Evolutionary conservation across 1,140 invertebrate genomes (phyloP), one percentile per base, ranked within the genome.

Genomic region (Cydia splendana): DNA sequence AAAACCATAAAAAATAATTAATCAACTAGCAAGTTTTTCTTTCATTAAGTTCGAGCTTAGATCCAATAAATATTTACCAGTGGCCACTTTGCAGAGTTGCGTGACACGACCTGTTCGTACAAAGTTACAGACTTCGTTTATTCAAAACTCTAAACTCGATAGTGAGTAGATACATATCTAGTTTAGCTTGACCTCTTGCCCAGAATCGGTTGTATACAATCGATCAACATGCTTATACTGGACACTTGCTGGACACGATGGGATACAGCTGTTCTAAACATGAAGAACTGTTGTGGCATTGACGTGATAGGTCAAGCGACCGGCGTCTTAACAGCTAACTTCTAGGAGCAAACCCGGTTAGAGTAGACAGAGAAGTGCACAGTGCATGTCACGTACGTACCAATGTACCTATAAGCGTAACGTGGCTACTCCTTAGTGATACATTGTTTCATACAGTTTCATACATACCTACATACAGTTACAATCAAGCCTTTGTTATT

Each of bases 241-340:
- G 57, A 18, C n/a, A 62, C 9, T 18, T 24, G 24, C 57, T 62
- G 57, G 57, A 18, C n/a, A 62, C 9, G 13, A 0, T 9, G 2
- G 18, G 10, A 24, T 2, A 24, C 7, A 2, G 7, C 2, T n/a
- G 9, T 20, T 18, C 10, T 20, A 10, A n/a, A 5, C 57, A 9
- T 10, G 6, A n/a, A 53, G 18, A 53, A 18, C 12, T 10, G 6
- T 18, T n/a, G 6, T 53, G 65, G 30, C 13, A 69, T 28, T 69
- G 28, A 69, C 34, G 67, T 71, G 67, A 71, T 71, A 71, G 67
- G 67, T 71, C 67, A 71, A 67, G 65, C 24, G 13, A 71, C 38
- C 34, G 67, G n/a, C 38, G 34, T 42, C 67, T 38, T 18, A 62
- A 24, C 57, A 12, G 57, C 51, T 53, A 53, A 53, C 45, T 48